Base-by-base conservation (phyloP, 2,113 vertebrate genomes). In the Ahaetulla prasina region DNA sequence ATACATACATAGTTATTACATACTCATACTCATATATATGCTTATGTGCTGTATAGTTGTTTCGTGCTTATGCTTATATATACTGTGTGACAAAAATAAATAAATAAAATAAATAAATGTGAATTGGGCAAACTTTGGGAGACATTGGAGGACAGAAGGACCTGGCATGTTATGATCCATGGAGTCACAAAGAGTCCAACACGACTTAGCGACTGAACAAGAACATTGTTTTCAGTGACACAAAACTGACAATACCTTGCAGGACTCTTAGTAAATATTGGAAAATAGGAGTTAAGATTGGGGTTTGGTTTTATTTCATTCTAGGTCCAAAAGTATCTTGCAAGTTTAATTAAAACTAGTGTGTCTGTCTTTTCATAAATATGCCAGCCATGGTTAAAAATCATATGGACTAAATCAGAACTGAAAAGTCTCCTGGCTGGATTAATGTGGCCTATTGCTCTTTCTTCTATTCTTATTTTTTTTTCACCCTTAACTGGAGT, bases 291-390 rank as follows among this genome's bases (percentile, higher is more conserved):
- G 52, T 74, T 88, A 53, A 68, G 43, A 23, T 9, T 89, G 63
- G 9, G 18, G 39, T 85, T 89, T 96, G 90, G 93, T 88, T 27
- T 87, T 94, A 91, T 92, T 94, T 68, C 30, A 16, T 68, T n/a
- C 30, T 92, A 94, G 92, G 95, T 93, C 91, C 94, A 94, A 96
- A 90, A 80, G 35, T 80, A 43, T 80, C 91, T 95, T 95, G 90
- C 88, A 94, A 89, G 91, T 94, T 93, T 92, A 95, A 96, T 96
- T 89, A 43, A 86, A 92, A 94, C 90, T 89, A 90, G 93, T 94
- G 93, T 95, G 93, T 94, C 92, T 93, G 53, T 91, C 91, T 96
- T 96, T 97, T 96, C 92, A 95, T 93, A 93, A 88, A 95, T 95
- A 88, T 87, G 92, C n/a, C 88, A 92, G 18, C 90, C 93, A 80